Evolutionary conservation across 2,888 invertebrate genomes (phyloP), one percentile per base, ranked within the genome.

Genomic region (Plemyria rubiginata): DNA sequence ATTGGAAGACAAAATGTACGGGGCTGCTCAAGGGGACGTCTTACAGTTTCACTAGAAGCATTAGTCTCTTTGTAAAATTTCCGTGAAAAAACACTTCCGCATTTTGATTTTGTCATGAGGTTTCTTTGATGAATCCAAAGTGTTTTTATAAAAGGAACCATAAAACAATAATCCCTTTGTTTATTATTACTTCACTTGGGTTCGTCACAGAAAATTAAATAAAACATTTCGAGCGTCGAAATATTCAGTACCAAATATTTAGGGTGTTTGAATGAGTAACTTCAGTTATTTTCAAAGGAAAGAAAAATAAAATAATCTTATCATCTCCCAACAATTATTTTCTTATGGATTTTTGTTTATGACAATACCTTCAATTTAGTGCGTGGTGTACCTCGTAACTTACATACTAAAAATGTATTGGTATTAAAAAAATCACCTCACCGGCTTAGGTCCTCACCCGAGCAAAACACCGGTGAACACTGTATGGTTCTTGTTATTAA

Each of bases 11-110:
- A 70, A 72, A 76, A 73, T 70, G 74, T 71, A 74, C 63, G 72
- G 74, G 71, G 75, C 72, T 71, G 68, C 74, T 75, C 68, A 51
- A 68, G 72, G 69, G 70, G 70, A 65, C 61, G 56, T 64, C 72
- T 71, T 71, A 71, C 70, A 65, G 73, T 79, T 84, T 81, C 79
- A 84, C 81, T 82, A 81, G 74, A 79, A 74, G 66, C 76, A 74
- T 79, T 81, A 72, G 71, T 73, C 69, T 65, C 65, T 70, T 40
- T 40, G 66, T 68, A 66, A 72, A 69, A 69, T 63, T 71, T 65
- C 61, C 70, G 65, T 65, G 56, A 54, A 67, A 32, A 57, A 66
- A 68, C 56, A 69, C 62, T 70, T 54, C 67, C 60, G 57, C 68
- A 57, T 70, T 76, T 70, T 74, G 71, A 80, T 74, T 76, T 69